Percentiles rank a stretch among this genome's conserved stretches.
Conservation (phyloP, 2,797 vertebrate species). For the Sphaeramia orbicularis region DNA sequence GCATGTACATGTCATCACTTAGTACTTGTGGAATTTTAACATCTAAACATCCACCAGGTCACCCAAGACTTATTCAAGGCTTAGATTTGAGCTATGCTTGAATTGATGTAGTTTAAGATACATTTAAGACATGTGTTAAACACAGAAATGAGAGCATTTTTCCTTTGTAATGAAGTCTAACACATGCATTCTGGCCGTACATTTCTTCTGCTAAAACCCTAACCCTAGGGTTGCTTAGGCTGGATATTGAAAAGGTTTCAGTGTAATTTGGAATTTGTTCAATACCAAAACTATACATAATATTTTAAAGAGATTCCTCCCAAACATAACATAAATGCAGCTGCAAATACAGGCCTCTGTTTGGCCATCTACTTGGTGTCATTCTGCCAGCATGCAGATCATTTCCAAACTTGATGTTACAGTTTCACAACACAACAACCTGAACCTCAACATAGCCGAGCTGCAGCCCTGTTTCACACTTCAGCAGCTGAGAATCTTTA, state of each 20-base stretch:
- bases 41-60: too few relatives aligned
- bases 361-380: background rate
- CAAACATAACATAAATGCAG: background rate
- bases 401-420: conserved; percentile 19
- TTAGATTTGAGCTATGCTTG: too few relatives aligned
- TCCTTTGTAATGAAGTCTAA: too few relatives aligned
- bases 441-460: conserved; percentile 9
- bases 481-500: conserved; percentile 65
- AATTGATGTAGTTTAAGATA: background rate
- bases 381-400: conserved; percentile 25
- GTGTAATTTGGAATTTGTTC: background rate
- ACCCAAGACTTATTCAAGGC: too few relatives aligned
- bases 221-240: too few relatives aligned
- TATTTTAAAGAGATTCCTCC: background rate
- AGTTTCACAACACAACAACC: conserved; percentile 37
- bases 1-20: too few relatives aligned
- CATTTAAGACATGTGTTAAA: background rate
- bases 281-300: background rate
- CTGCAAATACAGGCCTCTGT: conserved; percentile 1
- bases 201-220: too few relatives aligned
- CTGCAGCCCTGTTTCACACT: conserved; percentile 29
- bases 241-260: too few relatives aligned
- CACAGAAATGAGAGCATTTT: too few relatives aligned
- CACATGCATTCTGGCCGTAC: too few relatives aligned
- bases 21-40: too few relatives aligned